A percentile compares a stretch with the other conserved stretches of the same genome.
Conservation (phyloP, 2,888 invertebrate genomes). For the Lissocephala sabroskyi region DNA sequence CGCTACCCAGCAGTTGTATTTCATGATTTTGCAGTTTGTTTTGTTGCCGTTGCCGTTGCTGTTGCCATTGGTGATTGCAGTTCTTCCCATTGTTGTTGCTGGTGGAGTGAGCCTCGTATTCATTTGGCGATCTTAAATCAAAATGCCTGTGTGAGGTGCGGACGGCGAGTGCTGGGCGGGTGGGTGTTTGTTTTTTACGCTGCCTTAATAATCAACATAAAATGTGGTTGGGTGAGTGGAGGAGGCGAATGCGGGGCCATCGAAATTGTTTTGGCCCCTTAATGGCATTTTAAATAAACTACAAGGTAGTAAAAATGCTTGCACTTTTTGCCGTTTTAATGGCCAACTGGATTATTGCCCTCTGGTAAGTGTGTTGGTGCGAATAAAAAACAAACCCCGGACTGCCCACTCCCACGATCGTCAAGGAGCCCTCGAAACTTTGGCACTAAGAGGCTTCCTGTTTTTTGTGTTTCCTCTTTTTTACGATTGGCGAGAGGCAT, state of each 20-base stretch:
- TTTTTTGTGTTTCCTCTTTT: too few species aligned
- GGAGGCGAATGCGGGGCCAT: too few species aligned
- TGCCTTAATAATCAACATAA: conserved; percentile 45
- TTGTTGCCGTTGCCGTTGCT: neutral
- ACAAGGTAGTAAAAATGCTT: conserved; percentile 43
- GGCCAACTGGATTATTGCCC: conserved; percentile 53
- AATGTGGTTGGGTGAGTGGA: too few species aligned
- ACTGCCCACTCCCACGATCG: too few species aligned
- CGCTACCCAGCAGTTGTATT: conserved; percentile 32
- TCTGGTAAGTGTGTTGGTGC: conserved; percentile 45
- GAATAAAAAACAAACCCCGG: too few species aligned
- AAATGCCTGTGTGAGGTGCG: conserved; percentile 27
- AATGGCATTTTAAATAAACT: conserved; percentile 61
- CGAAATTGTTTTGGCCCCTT: conserved; percentile 54
- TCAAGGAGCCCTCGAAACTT: too few species aligned
- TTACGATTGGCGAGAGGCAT: too few species aligned
- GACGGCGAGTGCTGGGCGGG: too few species aligned
- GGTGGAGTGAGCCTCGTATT: conserved; percentile 17
- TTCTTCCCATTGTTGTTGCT: neutral
- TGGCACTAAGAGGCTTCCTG: too few species aligned
- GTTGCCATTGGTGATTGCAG: neutral
- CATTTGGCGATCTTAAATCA: conserved; percentile 57
- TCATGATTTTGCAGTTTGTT: conserved; percentile 33
- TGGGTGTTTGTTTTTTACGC: conserved; percentile 13
- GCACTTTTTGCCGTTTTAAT: conserved; percentile 53